These are phyloP conservation scores for Leiothrix lutea DNA, from an alignment of 2,113 vertebrate species.

Conservation along the genomic window DNA sequence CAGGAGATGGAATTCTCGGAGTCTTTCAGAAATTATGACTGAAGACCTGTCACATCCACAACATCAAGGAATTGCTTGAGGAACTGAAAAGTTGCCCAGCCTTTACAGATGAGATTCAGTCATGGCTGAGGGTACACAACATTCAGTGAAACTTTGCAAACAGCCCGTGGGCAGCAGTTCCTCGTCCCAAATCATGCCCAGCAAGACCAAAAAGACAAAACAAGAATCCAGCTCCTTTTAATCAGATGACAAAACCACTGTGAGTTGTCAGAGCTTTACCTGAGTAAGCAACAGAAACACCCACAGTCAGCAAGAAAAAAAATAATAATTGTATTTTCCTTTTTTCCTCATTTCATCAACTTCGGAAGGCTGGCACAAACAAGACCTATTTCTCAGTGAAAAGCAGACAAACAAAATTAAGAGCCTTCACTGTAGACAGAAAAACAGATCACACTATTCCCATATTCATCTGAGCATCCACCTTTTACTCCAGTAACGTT, in stretches of 20 bases:
- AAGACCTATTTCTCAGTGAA: slow-evolving; percentile 18
- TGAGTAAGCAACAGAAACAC: slow-evolving; percentile 40
- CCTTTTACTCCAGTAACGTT: neutral
- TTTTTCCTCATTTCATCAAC: slow-evolving; percentile 32
- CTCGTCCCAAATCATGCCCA: neutral
- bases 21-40: neutral
- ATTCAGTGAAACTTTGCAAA: slow-evolving; percentile 14
- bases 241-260: slow-evolving; percentile 23
- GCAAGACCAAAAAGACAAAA: slow-evolving; percentile 6
- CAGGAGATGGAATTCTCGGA: slow-evolving; percentile 3
- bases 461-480: neutral
- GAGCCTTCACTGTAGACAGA: neutral
- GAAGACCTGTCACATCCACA: neutral
- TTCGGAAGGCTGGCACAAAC: slow-evolving; percentile 17
- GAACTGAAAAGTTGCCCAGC: neutral
- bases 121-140: neutral
- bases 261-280: slow-evolving; percentile 35
- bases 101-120: slow-evolving; percentile 14
- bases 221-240: slow-evolving; percentile 22
- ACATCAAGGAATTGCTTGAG: slow-evolving; percentile 22
- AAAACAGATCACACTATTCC: neutral
- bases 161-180: neutral
- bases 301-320: slow-evolving; percentile 44
- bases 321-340: neutral
- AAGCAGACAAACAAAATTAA: slow-evolving; percentile 32